A percentile compares a stretch with the other conserved stretches of the same genome.
phyloP scores from a whole-genome alignment of 2,113 vertebrate genomes.

The Diadophis punctatus region DNA sequence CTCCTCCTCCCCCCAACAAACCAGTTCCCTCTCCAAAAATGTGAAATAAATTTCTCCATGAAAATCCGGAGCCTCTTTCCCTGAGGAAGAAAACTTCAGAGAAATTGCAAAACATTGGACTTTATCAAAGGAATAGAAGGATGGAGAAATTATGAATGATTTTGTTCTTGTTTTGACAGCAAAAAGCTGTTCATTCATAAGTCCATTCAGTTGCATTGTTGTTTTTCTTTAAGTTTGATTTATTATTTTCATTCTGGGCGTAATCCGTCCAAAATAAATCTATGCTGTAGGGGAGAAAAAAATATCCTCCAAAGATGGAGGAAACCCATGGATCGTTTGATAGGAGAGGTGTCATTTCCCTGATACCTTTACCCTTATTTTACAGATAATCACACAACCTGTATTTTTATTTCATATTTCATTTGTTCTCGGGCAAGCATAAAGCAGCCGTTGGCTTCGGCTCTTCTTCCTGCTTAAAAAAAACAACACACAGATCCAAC shows the following conservation, averaged over 20 bases:
- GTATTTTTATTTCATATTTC: background rate
- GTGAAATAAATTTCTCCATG: background rate
- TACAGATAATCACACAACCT: background rate
- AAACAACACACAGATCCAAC: background rate
- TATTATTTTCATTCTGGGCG: background rate
- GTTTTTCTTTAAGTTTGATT: background rate
- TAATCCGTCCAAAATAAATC: background rate
- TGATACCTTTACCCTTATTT: background rate
- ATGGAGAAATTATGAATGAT: background rate
- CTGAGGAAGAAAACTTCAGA: background rate
- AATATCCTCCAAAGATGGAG: background rate
- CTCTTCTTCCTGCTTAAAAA: background rate
- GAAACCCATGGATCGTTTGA: background rate
- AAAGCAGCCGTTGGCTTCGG: background rate
- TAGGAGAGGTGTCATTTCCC: background rate
- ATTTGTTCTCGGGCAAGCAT: background rate
- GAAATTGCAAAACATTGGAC: background rate
- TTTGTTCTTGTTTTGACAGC: background rate
- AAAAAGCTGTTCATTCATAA: background rate
- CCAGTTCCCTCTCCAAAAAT: background rate
- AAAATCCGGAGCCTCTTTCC: background rate
- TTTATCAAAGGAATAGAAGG: background rate
- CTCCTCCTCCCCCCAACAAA: background rate
- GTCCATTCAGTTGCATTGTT: background rate
- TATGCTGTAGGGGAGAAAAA: background rate